Base-by-base conservation (phyloP, 2,113 vertebrate species). In the Xiphophorus couchianus region DNA sequence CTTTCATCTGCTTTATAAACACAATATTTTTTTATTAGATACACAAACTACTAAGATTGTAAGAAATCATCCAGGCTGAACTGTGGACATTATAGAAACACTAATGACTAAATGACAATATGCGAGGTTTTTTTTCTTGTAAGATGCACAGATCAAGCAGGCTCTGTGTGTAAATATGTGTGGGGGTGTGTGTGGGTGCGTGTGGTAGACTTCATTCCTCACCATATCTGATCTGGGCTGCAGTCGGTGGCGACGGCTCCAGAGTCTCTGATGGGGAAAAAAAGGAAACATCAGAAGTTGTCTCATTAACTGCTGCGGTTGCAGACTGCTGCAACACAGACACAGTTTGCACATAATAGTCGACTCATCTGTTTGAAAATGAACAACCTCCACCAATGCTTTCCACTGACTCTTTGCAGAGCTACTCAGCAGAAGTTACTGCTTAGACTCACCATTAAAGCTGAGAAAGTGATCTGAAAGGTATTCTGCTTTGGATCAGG, bases 201-300 rank as follows among this genome's bases (percentile, higher is more conserved):
- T 72, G 66, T 78, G 68, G 51, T 31, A 12, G 61, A 22, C 39
- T 44, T 29, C 9, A 48, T 71, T 29, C 78, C 93, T 91, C 76
- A 94, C 94, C 82, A 1, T 94, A 92, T 93, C 89, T 83, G 78
- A 94, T 91, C 82, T 94, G 93, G 4, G 77, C 89, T 39, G 86
- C 8, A 0, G 80, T 92, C 9, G 75, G 94, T 0, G 88, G 83
- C 0, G 81, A 74, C 0, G 91, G 35, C 74, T 91, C 91, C 81
- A 88, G 33, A 0, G 74, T 89, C 64, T 92, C 93, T 94, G 82
- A 3, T 60, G 51, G 25, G 15, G 27, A 71, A 54, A 58, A 48
- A 72, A 77, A 62, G 10, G 9, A 39, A 12, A 78, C 25, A 58
- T 83, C 19, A 71, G 58, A 79, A 1, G 28, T 79, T 11, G 2